Percentiles rank a stretch among this genome's conserved stretches.
These are phyloP conservation scores for Odontocerum albicorne DNA, from an alignment of 2,888 invertebrate species.

Conservation along the genomic window DNA sequence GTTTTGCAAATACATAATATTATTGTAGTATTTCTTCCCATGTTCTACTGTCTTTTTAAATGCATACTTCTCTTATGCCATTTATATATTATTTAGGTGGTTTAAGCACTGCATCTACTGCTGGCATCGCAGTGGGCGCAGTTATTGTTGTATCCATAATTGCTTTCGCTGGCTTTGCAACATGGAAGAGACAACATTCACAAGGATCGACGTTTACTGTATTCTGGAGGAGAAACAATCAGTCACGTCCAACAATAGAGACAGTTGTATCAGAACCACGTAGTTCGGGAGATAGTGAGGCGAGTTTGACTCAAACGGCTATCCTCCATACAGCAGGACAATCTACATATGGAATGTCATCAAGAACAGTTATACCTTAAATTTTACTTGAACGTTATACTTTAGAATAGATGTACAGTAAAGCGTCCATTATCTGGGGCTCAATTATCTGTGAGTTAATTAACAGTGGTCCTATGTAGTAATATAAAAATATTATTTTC, in stretches of 20 bases:
- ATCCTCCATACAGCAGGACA: not conserved
- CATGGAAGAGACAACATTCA: constrained; percentile 17
- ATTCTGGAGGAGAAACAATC: constrained; percentile 1
- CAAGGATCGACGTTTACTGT: not conserved
- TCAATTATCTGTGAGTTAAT: too few relatives aligned
- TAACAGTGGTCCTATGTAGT: too few relatives aligned
- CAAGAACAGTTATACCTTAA: not conserved
- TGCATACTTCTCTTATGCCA: too few relatives aligned
- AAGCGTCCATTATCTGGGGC: too few relatives aligned
- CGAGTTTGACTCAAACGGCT: constrained; percentile 12
- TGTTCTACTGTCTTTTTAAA: too few relatives aligned
- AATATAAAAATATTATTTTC: too few relatives aligned
- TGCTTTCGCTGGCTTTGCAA: constrained; percentile 30
- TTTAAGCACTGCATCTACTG: constrained; percentile 51
- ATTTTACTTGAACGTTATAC: too few relatives aligned
- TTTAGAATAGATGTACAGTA: too few relatives aligned
- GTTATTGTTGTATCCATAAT: constrained; percentile 43
- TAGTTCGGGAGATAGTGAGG: constrained; percentile 17
- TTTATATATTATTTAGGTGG: too few relatives aligned
- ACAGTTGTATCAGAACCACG: not conserved
- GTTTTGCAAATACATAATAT: not conserved
- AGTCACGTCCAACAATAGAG: not conserved
- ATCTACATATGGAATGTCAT: not conserved
- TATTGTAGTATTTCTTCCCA: too few relatives aligned
- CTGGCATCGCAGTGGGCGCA: constrained; percentile 47